phyloP scores from a whole-genome alignment of 2,797 vertebrate species.

The Lutjanus campechanus region DNA sequence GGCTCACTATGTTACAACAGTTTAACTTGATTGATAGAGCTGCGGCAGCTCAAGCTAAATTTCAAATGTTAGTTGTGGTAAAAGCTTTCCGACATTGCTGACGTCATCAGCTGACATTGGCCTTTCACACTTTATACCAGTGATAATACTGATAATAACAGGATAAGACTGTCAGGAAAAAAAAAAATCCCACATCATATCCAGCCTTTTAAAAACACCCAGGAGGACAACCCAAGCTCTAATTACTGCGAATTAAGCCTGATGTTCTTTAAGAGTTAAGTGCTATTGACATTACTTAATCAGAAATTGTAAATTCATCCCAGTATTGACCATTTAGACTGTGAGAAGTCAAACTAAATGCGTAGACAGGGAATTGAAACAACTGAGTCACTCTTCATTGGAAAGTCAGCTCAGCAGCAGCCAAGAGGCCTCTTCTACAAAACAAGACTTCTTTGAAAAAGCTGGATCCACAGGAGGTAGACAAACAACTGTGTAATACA shows the following conservation, averaged over 20 bases:
- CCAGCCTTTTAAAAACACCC: background rate
- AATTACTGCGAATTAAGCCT: background rate
- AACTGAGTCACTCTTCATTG: background rate
- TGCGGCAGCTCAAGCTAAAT: background rate
- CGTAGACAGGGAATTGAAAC: background rate
- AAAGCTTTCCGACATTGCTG: background rate
- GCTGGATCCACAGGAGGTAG: background rate
- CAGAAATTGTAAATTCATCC: background rate
- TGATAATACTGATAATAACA: background rate
- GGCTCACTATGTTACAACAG: background rate
- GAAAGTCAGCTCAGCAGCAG: background rate
- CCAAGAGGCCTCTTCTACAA: background rate
- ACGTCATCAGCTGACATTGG: background rate
- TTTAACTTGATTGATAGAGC: background rate
- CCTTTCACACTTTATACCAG: background rate
- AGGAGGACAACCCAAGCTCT: background rate
- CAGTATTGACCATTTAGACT: background rate
- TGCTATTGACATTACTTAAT: background rate
- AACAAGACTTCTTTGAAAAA: background rate
- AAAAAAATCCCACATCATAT: background rate
- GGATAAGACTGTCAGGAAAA: background rate
- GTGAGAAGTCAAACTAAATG: background rate
- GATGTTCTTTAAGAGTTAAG: background rate
- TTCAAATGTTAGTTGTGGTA: background rate
- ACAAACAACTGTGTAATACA: constrained; percentile 1